Percentiles rank a stretch among this genome's conserved stretches.
Conservation (phyloP, 2,888 invertebrate genomes). For the Scaptomyza tumidula region DNA sequence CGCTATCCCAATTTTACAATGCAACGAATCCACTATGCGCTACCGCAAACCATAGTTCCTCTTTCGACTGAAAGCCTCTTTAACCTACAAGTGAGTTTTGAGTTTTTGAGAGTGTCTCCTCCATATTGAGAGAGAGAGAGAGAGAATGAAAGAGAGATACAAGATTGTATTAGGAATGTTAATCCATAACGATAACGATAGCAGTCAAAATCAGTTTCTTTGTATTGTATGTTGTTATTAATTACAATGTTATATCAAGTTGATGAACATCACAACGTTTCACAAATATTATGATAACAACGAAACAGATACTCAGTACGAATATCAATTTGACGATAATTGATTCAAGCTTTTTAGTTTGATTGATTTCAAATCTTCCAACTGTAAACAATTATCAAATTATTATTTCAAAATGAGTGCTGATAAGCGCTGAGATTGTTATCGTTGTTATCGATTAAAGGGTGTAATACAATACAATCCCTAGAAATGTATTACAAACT, state of each 20-base stretch:
- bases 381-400: not conserved
- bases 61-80: slow-evolving; percentile 82
- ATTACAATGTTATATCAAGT: no score
- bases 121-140: no score
- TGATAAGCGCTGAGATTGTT: not conserved
- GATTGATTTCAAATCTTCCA: not conserved
- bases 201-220: not conserved
- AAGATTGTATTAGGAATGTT: slow-evolving; percentile 2
- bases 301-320: not conserved
- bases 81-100: slow-evolving; percentile 85
- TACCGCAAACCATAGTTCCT: slow-evolving; percentile 84
- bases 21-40: slow-evolving; percentile 83
- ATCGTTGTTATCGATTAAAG: slow-evolving; percentile 9
- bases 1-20: slow-evolving; percentile 92
- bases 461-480: not conserved
- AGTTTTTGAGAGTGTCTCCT: not conserved
- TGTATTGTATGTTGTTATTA: no score
- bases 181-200: not conserved
- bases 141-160: not conserved
- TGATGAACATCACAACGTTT: no score
- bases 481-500: no score
- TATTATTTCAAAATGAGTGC: no score
- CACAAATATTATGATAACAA: not conserved
- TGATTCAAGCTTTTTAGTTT: not conserved
- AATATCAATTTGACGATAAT: no score